These are phyloP conservation scores for Onychorhynchus coronatus DNA, from an alignment of 2,113 vertebrate species.

Conservation along the genomic window DNA sequence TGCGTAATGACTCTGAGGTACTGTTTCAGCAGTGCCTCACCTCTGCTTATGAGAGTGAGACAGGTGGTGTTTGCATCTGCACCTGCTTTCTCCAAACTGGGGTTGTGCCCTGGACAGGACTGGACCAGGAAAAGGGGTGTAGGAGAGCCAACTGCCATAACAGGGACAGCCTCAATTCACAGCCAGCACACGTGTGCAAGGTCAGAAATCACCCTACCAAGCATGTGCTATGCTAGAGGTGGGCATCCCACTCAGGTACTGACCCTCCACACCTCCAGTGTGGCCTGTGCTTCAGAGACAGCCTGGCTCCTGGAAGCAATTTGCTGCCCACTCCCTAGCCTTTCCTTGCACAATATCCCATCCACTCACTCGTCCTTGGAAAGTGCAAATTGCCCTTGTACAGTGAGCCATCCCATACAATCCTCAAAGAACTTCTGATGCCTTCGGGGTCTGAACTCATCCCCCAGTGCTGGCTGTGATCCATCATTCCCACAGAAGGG, in stretches of 20 bases:
- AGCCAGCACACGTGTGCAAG: background rate
- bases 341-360: background rate
- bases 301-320: background rate
- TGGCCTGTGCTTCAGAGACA: background rate
- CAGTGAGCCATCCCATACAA: background rate
- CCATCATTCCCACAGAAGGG: background rate
- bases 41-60: background rate
- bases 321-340: background rate
- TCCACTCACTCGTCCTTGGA: background rate
- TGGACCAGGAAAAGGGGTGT: background rate
- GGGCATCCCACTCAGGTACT: background rate
- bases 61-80: background rate
- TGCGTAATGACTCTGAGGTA: background rate
- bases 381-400: background rate
- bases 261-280: background rate
- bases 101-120: background rate
- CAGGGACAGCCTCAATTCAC: background rate
- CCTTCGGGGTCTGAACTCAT: background rate
- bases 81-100: background rate
- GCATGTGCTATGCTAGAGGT: background rate
- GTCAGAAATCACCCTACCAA: background rate
- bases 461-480: background rate
- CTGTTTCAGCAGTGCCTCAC: background rate
- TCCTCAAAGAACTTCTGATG: background rate
- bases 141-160: background rate